Evolutionary conservation across 2,113 vertebrate genomes (phyloP), one percentile per base, ranked within the genome.

Genomic region (Promerops cafer): DNA sequence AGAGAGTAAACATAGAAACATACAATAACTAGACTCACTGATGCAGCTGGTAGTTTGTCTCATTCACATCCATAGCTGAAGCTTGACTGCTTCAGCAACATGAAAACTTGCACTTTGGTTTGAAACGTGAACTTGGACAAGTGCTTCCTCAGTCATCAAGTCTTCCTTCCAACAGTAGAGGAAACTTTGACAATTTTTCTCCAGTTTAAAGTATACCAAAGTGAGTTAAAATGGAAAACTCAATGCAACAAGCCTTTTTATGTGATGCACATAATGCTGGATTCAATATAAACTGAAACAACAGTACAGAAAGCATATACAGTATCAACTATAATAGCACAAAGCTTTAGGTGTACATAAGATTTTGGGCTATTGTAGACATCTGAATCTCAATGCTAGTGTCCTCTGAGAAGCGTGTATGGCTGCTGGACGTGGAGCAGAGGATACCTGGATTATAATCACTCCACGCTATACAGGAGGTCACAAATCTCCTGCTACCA

Each of bases 381-480:
- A 21, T 49, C 20, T 50, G 37, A 65, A 69, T 4, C 8, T 61
- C 22, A 40, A 49, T 16, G 20, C 52, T 18, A 26, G 11, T 23
- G 87, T 49, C 20, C 23, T 17, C 24, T 4, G 11, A 42, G n/a
- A 28, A 44, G 24, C 22, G 13, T 3, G 4, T 16, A 2, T 11
- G 6, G 0, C 3, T 6, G 23, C 17, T 42, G 33, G 64, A 17
- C 16, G 14, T 0, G 1, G 63, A 60, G 56, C 16, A 37, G 23
- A 10, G 37, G 35, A 24, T 31, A 22, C 7, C 19, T 35, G 30
- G 53, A 16, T 52, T 91, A 13, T 21, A 24, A 40, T 33, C 26
- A 11, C 53, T 71, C 19, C 2, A 0, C 47, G 16, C 37, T 60
- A 40, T 20, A 3, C 4, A 35, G 20, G 23, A 52, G 7, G 3